phyloP scores from a whole-genome alignment of 2,888 invertebrate genomes.

The Nezara viridula region DNA sequence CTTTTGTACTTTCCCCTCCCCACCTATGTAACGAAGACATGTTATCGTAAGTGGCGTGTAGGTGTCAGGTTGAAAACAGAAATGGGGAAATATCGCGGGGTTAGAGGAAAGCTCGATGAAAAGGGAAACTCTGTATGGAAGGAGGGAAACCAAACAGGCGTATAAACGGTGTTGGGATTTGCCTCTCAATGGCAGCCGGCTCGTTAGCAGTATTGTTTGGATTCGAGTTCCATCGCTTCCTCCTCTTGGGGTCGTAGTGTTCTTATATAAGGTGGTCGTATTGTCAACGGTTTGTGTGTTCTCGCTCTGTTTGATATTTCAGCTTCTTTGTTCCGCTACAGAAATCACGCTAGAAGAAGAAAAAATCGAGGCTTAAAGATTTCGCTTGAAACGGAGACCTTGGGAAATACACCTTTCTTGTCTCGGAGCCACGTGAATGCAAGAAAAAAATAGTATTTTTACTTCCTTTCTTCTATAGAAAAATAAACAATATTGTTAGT shows the following conservation, averaged over 20 bases:
- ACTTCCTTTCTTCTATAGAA: too few relatives aligned
- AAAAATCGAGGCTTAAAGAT: background rate
- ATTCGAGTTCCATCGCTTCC: background rate
- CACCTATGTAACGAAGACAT: background rate
- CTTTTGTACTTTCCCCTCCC: background rate
- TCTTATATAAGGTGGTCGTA: background rate
- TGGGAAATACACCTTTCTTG: background rate
- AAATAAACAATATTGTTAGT: too few relatives aligned
- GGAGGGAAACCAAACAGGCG: background rate
- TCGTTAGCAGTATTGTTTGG: background rate
- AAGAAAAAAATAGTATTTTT: background rate
- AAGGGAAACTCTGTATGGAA: background rate
- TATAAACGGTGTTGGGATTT: background rate
- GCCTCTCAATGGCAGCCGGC: background rate
- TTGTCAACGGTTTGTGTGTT: background rate
- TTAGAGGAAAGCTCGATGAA: background rate
- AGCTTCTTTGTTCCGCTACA: background rate
- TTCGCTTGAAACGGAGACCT: background rate
- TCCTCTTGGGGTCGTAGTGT: background rate
- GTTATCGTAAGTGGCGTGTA: constrained; percentile 12
- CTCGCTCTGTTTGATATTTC: constrained; percentile 1
- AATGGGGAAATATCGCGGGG: background rate
- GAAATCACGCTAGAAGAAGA: background rate
- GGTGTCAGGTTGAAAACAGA: background rate
- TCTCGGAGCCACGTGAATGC: background rate